Base-by-base conservation (phyloP, 2,888 invertebrate species). In the Zhuqinia jingwanae region DNA sequence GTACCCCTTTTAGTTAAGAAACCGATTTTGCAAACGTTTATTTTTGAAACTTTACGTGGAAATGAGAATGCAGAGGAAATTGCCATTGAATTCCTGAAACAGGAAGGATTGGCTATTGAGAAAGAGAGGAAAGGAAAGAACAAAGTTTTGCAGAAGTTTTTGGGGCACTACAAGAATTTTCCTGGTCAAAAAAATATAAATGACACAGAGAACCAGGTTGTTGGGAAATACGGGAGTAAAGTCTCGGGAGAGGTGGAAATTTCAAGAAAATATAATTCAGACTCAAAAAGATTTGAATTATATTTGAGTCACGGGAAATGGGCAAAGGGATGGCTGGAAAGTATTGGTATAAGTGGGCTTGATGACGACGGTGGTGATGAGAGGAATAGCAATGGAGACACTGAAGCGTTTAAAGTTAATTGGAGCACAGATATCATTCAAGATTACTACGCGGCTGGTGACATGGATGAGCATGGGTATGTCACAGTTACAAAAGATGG, bases 401-500 rank as follows among this genome's bases (percentile, higher is more conserved):
- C 3, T 36, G 13, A 70, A 11, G 22, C 17, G 0, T 81, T 22
- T 42, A 17, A 36, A 11, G n/a, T 81, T 0, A 73, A 47, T n/a
- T 81, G 56, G 47, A 77, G 58, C 13, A 70, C 87, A 0, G 87
- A 87, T 25, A 17, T 85, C 8, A 50, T 77, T 1, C 80, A 78
- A 42, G 87, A 85, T 60, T 70, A 81, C n/a, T 78, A 70, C 36
- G 70, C 70, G 3, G 50, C 15, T 10, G 81, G 81, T 15, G 27
- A 20, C 20, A 6, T 10, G 17, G 30, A n/a, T 47, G 47, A 11
- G 6, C 20, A 13, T 6, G 56, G 56, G 20, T 58, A 53, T 68
- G 20, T 30, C 2, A 3, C 17, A 22, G 20, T 73, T 20, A 20
- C 22, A 22, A 30, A 65, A 5, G 65, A 65, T n/a, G 36, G 36